Evolutionary conservation across 2,888 invertebrate species (phyloP).

Genomic region (Galeopsomyia nigrocyanea): DNA sequence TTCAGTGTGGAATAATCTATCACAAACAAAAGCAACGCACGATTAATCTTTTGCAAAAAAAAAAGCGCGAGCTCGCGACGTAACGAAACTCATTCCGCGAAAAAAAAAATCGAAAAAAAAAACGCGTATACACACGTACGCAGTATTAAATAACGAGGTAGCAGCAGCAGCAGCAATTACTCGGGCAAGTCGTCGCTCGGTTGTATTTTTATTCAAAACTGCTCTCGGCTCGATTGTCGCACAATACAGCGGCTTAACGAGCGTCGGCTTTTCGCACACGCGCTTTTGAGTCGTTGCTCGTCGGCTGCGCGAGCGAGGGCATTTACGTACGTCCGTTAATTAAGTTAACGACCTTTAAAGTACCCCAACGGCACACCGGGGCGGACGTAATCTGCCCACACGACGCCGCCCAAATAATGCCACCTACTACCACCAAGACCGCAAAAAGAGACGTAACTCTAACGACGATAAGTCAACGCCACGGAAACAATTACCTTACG

Average conservation of each 20-base stretch:
- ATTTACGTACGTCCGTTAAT: slow-evolving; percentile 63
- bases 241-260: slow-evolving; percentile 27
- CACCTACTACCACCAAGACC: background rate
- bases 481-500: slow-evolving; percentile 47
- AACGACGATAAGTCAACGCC: slow-evolving; percentile 47
- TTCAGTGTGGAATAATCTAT: too few relatives aligned
- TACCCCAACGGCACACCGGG: slow-evolving; percentile 56
- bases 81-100: too few relatives aligned
- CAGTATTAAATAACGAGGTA: too few relatives aligned
- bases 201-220: slow-evolving; percentile 5
- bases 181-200: too few relatives aligned
- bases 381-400: slow-evolving; percentile 50
- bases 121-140: background rate
- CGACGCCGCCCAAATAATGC: slow-evolving; percentile 5
- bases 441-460: slow-evolving; percentile 37
- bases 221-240: slow-evolving; percentile 23
- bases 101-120: background rate
- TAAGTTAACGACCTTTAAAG: slow-evolving; percentile 66
- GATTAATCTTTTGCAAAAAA: too few relatives aligned
- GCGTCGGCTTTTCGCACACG: slow-evolving; percentile 9
- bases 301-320: slow-evolving; percentile 42
- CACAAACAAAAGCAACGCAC: too few relatives aligned
- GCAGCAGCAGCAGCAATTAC: too few relatives aligned
- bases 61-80: too few relatives aligned
- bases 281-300: background rate